These are phyloP conservation scores for Microhierax caerulescens DNA, from an alignment of 2,797 vertebrate genomes.

Conservation along the genomic window DNA sequence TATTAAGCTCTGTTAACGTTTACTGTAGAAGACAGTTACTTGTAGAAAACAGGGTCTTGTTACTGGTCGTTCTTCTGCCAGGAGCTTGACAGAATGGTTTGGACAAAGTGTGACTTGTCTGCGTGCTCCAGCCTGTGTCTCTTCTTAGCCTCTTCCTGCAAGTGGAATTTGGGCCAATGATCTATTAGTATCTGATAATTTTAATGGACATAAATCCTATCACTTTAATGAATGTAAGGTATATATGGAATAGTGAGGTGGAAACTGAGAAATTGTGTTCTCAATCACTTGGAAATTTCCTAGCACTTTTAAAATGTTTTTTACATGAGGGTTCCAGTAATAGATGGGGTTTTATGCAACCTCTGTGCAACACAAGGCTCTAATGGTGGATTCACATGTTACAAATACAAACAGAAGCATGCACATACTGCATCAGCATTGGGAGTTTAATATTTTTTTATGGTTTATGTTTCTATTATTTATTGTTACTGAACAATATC, in stretches of 20 bases:
- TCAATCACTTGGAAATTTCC: background rate
- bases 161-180: fast-evolving
- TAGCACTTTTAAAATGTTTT: background rate
- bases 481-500: background rate
- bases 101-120: background rate
- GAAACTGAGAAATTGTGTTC: background rate
- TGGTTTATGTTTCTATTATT: no score
- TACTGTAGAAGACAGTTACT: background rate
- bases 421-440: background rate
- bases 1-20: background rate
- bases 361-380: background rate
- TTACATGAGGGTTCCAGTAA: background rate
- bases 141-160: background rate
- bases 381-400: background rate
- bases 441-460: background rate
- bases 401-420: background rate
- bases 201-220: background rate
- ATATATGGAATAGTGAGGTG: background rate
- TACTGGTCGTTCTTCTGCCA: background rate
- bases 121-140: fast-evolving
- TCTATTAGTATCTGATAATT: background rate
- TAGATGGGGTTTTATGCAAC: background rate
- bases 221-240: background rate
- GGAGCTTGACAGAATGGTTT: background rate
- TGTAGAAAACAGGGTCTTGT: background rate